Percentiles rank a stretch among this genome's conserved stretches.
These are phyloP conservation scores for Montipora cactus DNA, from an alignment of 64 coral and sea anemone genomes.

Conservation along the genomic window DNA sequence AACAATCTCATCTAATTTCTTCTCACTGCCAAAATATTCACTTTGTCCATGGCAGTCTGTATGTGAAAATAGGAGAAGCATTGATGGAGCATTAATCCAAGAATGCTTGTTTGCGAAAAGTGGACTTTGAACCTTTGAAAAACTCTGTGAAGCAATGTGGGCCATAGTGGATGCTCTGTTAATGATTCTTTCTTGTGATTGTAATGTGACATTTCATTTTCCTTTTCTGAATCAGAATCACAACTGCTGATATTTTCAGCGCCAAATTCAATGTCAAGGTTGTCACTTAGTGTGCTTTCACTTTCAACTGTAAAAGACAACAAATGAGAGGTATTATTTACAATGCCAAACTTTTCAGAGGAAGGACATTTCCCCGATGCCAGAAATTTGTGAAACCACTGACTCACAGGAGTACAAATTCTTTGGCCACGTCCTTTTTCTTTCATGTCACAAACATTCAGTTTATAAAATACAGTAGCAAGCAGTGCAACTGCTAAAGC, in stretches of 20 bases:
- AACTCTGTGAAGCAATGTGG: constrained; percentile 15
- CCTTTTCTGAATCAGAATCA: constrained; percentile 30
- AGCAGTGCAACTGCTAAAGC: constrained; percentile 61
- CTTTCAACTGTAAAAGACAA: constrained; percentile 17
- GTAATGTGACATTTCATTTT: constrained; percentile 25
- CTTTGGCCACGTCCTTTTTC: constrained; percentile 21
- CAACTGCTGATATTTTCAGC: constrained; percentile 18
- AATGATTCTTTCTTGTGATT: constrained; percentile 30
- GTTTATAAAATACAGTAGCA: constrained; percentile 44
- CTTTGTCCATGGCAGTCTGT: constrained; percentile 18
- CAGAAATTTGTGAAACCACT: constrained; percentile 52
- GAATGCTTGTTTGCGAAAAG: constrained; percentile 52
- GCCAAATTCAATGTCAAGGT: constrained; percentile 30
- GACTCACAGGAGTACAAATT: constrained; percentile 21
- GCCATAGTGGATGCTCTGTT: constrained; percentile 18
- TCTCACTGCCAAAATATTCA: constrained; percentile 22
- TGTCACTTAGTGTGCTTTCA: constrained; percentile 24
- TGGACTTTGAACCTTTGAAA: constrained; percentile 32
- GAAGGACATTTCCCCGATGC: neutral
- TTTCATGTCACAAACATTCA: constrained; percentile 21
- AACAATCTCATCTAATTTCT: constrained; percentile 43
- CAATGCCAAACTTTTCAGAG: constrained; percentile 46
- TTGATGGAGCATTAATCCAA: constrained; percentile 48
- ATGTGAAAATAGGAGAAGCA: constrained; percentile 48
- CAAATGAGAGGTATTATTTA: constrained; percentile 23